A percentile compares a stretch with the other conserved stretches of the same genome.
These are phyloP conservation scores for Drosophila auraria DNA, from an alignment of 1,140 invertebrate species.

Conservation along the genomic window DNA sequence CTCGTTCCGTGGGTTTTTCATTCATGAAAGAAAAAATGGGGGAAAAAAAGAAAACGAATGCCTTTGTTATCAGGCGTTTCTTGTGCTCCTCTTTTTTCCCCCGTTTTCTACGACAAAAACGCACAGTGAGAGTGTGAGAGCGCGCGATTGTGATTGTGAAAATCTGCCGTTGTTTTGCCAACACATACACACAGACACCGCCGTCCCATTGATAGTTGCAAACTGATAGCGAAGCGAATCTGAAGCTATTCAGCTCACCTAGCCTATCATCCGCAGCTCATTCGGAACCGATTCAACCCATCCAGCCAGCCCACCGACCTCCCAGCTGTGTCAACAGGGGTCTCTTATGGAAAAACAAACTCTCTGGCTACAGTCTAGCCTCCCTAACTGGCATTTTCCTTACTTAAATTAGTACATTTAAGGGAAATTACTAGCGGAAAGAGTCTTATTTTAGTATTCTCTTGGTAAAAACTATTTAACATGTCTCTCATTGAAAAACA, in stretches of 20 bases:
- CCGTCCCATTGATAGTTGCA: constrained; percentile 65
- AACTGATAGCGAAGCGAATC: constrained; percentile 33
- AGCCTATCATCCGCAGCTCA: constrained; percentile 7
- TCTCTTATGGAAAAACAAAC: constrained; percentile 35
- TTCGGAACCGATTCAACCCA: constrained; percentile 6
- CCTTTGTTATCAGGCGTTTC: constrained; percentile 63
- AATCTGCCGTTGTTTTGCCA: constrained; percentile 65
- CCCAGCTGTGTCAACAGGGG: constrained; percentile 71
- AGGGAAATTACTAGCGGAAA: neutral
- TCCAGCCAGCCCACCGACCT: neutral
- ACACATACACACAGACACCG: constrained; percentile 41
- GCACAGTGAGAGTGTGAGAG: constrained; percentile 36
- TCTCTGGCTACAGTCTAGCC: constrained; percentile 1
- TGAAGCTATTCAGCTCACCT: constrained; percentile 17
- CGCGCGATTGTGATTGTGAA: constrained; percentile 41
- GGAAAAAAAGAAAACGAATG: constrained; percentile 30
- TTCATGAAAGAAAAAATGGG: constrained; percentile 62
- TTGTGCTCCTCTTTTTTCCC: constrained; percentile 18
- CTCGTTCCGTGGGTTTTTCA: constrained; percentile 43
- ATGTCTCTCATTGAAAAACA: constrained; percentile 42
- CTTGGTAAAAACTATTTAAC: too few species aligned
- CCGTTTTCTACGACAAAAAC: constrained; percentile 42
- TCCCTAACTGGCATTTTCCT: neutral
- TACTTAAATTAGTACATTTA: neutral
- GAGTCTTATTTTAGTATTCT: neutral